phyloP scores from a whole-genome alignment of 2,113 vertebrate species.

The Sminthopsis crassicaudata region DNA sequence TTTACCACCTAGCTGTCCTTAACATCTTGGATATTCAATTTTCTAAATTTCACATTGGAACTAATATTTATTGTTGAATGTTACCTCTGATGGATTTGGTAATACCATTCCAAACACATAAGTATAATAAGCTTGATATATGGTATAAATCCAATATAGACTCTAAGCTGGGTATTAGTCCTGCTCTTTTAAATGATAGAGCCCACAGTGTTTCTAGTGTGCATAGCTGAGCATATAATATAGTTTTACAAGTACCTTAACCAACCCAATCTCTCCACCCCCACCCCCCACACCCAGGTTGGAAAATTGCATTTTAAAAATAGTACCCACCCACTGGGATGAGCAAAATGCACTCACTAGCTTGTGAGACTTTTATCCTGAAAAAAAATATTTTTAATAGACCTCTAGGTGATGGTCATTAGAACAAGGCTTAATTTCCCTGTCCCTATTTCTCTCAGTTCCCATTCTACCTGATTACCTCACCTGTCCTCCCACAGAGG shows the following conservation, averaged over 20 bases:
- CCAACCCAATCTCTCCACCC: neutral
- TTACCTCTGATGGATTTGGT: neutral
- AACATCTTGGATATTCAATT: neutral
- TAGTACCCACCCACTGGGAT: neutral
- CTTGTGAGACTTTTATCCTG: neutral
- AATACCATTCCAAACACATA: neutral
- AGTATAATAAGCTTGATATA: neutral
- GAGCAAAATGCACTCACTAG: neutral
- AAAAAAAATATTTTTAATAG: neutral
- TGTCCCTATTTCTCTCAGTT: neutral
- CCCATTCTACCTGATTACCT: neutral
- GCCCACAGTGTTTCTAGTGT: neutral
- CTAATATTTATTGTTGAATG: neutral
- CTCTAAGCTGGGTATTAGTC: neutral
- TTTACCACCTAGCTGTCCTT: neutral
- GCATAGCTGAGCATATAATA: neutral
- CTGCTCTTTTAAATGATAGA: neutral
- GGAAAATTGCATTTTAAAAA: neutral
- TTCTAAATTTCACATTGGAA: neutral
- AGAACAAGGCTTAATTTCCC: rapidly evolving
- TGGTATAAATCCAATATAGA: neutral
- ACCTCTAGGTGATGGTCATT: neutral
- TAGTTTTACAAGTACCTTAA: constrained; percentile 24
- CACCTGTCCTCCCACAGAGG: neutral
- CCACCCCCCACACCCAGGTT: neutral